These are phyloP conservation scores for Pantherophis alleghaniensis DNA, from an alignment of 2,797 vertebrate genomes.

Conservation along the genomic window DNA sequence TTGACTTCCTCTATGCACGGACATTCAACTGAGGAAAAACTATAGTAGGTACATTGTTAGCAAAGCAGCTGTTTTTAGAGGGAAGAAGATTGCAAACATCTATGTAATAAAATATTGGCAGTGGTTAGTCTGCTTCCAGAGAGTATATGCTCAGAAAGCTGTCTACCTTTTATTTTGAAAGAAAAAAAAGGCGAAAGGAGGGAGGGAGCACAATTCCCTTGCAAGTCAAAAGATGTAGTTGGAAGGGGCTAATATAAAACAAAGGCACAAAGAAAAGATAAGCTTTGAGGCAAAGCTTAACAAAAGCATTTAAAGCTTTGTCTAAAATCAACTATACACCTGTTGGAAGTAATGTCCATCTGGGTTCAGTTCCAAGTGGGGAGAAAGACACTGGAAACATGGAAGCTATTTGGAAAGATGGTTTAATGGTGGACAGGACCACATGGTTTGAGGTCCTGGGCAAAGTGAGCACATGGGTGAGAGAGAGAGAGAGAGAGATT, in stretches of 20 bases:
- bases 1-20: not conserved
- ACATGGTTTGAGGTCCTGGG: no score
- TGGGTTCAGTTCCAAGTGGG: no score
- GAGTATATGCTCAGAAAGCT: constrained; percentile 56
- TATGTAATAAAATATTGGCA: constrained; percentile 32
- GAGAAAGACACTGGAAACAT: no score
- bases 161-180: constrained; percentile 52
- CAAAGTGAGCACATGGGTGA: no score
- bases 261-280: constrained; percentile 73
- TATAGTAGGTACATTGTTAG: constrained; percentile 20
- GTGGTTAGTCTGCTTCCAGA: constrained; percentile 57
- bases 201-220: constrained; percentile 42
- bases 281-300: constrained; percentile 86
- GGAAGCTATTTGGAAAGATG: no score
- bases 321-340: constrained; percentile 80
- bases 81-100: constrained; percentile 28
- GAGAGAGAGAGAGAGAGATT: no score
- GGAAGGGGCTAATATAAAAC: constrained; percentile 53
- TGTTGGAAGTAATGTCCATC: no score
- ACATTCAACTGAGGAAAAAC: constrained; percentile 40
- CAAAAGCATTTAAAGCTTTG: constrained; percentile 84
- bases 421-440: no score
- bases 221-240: constrained; percentile 57
- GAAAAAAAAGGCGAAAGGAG: constrained; percentile 6
- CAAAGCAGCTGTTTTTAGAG: constrained; percentile 4